These are phyloP conservation scores for Nasonovia ribisnigri DNA, from an alignment of 2,888 invertebrate genomes.

Conservation along the genomic window DNA sequence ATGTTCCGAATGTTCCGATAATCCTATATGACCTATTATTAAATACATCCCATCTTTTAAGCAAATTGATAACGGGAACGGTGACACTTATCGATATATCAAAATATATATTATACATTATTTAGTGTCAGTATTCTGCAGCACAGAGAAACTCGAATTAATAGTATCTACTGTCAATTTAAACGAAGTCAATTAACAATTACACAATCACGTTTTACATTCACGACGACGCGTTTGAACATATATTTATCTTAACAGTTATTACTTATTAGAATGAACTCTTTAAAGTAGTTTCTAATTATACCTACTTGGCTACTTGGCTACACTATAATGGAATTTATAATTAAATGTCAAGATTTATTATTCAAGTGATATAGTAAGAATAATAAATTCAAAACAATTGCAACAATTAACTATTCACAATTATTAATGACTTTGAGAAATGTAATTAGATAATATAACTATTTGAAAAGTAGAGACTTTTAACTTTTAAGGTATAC, in stretches of 20 bases:
- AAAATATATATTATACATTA: neutral
- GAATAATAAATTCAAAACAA: neutral
- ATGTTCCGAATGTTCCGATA: neutral
- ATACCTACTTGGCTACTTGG: neutral
- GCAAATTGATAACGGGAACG: neutral
- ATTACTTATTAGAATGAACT: slow-evolving; percentile 24
- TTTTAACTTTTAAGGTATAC: neutral
- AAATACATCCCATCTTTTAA: no score
- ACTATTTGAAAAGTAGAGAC: neutral
- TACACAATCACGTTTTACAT: slow-evolving; percentile 7
- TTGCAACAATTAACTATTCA: neutral
- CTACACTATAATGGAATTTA: neutral
- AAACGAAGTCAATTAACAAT: slow-evolving; percentile 39
- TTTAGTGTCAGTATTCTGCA: neutral
- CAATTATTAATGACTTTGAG: neutral
- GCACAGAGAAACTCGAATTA: neutral
- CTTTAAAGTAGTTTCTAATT: slow-evolving; percentile 7
- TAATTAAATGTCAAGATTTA: neutral
- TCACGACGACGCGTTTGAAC: neutral
- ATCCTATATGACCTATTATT: no score
- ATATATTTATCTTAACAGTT: neutral
- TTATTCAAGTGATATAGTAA: neutral
- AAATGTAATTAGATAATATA: neutral
- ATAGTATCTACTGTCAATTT: neutral
- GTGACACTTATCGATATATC: neutral